Evolutionary conservation across 2,797 vertebrate genomes (phyloP).

Genomic region (Geotrypetes seraphini): DNA sequence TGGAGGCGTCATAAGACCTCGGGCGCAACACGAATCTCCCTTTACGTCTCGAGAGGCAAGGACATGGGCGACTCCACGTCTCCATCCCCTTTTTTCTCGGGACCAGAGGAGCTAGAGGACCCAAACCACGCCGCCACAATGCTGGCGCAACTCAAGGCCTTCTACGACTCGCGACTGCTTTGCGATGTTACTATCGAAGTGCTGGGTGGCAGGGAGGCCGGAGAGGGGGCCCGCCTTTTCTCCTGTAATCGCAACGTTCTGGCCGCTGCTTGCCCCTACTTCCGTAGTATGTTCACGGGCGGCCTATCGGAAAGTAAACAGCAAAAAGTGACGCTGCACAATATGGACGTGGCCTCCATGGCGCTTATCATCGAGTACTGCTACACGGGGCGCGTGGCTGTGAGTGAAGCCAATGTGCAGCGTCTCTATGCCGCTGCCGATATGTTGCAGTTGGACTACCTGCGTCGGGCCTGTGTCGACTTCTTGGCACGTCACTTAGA

Average conservation of each 20-base stretch:
- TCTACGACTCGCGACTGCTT: conserved; percentile 68
- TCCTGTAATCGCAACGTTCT: conserved; percentile 72
- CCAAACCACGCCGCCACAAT: conserved; percentile 54
- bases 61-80: conserved; percentile 54
- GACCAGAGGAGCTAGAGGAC: conserved; percentile 73
- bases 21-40: conserved; percentile 25
- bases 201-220: conserved; percentile 21
- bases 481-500: conserved; percentile 72
- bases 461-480: conserved; percentile 63
- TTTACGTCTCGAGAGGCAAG: conserved; percentile 22
- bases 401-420: conserved; percentile 72
- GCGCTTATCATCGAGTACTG: conserved; percentile 73
- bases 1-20: too few species aligned
- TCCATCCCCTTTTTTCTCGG: too few species aligned
- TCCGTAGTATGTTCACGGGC: conserved; percentile 82
- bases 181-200: conserved; percentile 72
- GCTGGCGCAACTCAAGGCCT: conserved; percentile 58
- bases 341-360: conserved; percentile 74
- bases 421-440: conserved; percentile 69
- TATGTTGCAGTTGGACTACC: conserved; percentile 79
- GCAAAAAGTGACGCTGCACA: conserved; percentile 65
- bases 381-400: conserved; percentile 69
- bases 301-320: conserved; percentile 71
- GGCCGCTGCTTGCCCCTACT: conserved; percentile 73
- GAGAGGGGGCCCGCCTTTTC: conserved; percentile 32